phyloP scores from a whole-genome alignment of 2,888 invertebrate genomes.

The Lamellibrachia columna region DNA sequence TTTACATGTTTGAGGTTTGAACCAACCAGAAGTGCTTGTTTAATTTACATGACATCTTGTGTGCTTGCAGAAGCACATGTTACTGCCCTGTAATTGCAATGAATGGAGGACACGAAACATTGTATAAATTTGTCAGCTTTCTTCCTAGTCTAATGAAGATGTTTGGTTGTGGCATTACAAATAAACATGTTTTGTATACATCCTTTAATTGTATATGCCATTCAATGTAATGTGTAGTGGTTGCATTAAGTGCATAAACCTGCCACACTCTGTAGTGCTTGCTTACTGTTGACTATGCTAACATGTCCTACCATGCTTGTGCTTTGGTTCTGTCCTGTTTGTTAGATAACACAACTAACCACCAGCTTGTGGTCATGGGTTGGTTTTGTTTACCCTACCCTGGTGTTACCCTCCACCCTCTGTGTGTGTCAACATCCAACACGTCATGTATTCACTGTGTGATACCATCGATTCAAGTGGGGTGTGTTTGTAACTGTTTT shows the following conservation, averaged over 20 bases:
- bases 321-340: constrained; percentile 6
- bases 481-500: not conserved
- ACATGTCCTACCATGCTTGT: not conserved
- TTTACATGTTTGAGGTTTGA: no score
- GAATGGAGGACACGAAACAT: no score
- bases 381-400: not conserved
- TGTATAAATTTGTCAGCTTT: not conserved
- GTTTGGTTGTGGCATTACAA: not conserved
- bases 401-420: not conserved
- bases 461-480: not conserved
- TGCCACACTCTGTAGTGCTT: not conserved
- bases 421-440: not conserved
- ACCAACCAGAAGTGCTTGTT: no score
- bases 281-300: not conserved
- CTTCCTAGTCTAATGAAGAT: not conserved
- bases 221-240: not conserved
- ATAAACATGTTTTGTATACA: not conserved
- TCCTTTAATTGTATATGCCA: not conserved
- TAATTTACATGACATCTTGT: no score
- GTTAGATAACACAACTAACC: not conserved
- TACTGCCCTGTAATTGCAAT: no score
- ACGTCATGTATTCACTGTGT: not conserved
- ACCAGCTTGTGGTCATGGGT: not conserved
- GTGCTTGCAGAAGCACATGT: no score
- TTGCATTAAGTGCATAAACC: not conserved